Evolutionary conservation across 2,113 vertebrate genomes (phyloP).

Genomic region (Chaenogobius annularis): DNA sequence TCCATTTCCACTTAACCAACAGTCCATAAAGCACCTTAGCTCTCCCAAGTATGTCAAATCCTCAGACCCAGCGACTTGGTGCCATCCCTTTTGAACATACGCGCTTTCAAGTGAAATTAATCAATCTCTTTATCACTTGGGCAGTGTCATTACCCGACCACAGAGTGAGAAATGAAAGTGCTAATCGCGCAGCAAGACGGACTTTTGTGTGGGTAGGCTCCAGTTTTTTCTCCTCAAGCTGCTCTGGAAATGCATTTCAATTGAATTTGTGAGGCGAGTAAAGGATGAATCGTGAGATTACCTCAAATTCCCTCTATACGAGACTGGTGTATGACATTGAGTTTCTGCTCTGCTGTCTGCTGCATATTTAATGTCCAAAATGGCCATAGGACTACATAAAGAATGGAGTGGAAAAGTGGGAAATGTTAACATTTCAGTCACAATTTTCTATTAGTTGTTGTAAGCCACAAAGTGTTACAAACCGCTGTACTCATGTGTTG

Average conservation of each 20-base stretch:
- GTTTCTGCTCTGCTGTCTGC: slow-evolving; percentile 10
- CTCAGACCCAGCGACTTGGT: slow-evolving; percentile 60
- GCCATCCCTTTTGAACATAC: slow-evolving; percentile 84
- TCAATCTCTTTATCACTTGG: slow-evolving; percentile 94
- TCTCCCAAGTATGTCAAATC: slow-evolving; percentile 59
- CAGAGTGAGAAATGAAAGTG: slow-evolving; percentile 92
- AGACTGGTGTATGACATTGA: slow-evolving; percentile 5
- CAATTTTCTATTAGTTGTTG: not conserved
- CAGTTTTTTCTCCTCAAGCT: slow-evolving; percentile 52
- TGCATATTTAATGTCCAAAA: slow-evolving; percentile 10
- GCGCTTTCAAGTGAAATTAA: slow-evolving; percentile 93
- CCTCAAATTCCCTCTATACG: slow-evolving; percentile 24
- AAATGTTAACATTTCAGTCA: not conserved
- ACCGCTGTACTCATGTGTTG: not conserved
- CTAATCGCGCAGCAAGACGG: slow-evolving; percentile 80
- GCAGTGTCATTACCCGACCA: slow-evolving; percentile 90
- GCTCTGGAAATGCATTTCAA: slow-evolving; percentile 53
- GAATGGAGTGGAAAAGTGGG: no score
- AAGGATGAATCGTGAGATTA: slow-evolving; percentile 39
- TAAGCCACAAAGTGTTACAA: not conserved
- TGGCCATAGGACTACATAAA: not conserved
- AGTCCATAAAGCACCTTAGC: slow-evolving; percentile 41
- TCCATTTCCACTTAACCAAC: slow-evolving; percentile 59
- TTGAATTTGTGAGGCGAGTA: slow-evolving; percentile 44
- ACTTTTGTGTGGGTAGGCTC: slow-evolving; percentile 52